Evolutionary conservation across 1,140 invertebrate genomes (phyloP), one percentile per base, ranked within the genome.

Genomic region (Battus philenor): DNA sequence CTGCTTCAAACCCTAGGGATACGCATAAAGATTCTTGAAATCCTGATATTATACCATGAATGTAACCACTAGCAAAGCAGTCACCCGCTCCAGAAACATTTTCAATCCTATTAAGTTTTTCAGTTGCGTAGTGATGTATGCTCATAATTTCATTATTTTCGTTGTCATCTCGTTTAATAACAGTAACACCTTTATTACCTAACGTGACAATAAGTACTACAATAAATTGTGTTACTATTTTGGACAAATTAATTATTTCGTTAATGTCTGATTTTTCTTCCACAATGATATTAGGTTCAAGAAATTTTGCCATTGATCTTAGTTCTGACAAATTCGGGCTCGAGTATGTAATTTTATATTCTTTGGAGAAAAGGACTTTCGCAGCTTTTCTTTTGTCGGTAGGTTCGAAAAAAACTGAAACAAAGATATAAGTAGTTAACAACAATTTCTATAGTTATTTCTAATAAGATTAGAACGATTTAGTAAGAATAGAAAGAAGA

Each of bases 241-340:
- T 64, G 15, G 61, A 59, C 17, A 86, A 50, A 31, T 61, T 13
- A 27, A 68, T 16, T 34, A 90, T 86, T 68, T 87, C 87, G 11
- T 86, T 68, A n/a, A 89, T 60, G 17, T 75, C 63, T 1, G 50
- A 18, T 7, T 18, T 41, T 7, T 33, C 41, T 12, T 41, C 9
- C 7, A 39, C 18, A 1, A 1, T 7, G 7, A 49, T 9, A 34
- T 61, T 51, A 59, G 69, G 70, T 26, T 69, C 50, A 31, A 87
- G 45, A 54, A 47, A 57, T 18, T 53, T 48, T 12, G 87, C 87
- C 54, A 91, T 90, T 15, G 87, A 74, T 52, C 77, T 69, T 10
- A 94, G 72, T 86, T 95, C 94, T 24, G 87, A 84, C 6, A 94
- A 53, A 80, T 95, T 95, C 7, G 94, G 94, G 3, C 93, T 91